phyloP scores from a whole-genome alignment of 1,140 invertebrate species.

The Potamilus streckersoni region DNA sequence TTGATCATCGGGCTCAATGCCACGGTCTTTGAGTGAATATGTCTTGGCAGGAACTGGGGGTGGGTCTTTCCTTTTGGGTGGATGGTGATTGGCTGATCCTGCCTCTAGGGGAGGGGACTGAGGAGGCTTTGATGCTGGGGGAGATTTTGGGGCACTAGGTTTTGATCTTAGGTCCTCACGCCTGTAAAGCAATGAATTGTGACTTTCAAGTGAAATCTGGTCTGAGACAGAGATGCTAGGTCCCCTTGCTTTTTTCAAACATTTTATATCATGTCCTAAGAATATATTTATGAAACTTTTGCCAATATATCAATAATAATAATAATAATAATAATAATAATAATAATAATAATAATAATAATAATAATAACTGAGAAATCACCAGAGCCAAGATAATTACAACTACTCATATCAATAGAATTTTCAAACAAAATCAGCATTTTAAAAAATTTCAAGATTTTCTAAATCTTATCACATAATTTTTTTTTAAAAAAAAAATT shows the following conservation, averaged over 20 bases:
- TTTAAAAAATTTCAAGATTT: too few species aligned
- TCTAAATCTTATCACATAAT: too few species aligned
- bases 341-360: constrained; percentile 3
- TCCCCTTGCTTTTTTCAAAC: not conserved
- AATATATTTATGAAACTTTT: too few species aligned
- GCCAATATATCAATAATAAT: not conserved
- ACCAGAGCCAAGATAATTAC: too few species aligned
- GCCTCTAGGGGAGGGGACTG: constrained; percentile 10
- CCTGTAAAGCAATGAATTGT: constrained; percentile 3
- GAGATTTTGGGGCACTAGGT: constrained; percentile 5
- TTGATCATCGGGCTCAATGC: constrained; percentile 52
- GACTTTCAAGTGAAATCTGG: too few species aligned
- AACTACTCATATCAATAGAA: too few species aligned
- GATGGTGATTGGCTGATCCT: constrained; percentile 4
- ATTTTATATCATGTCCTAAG: too few species aligned
- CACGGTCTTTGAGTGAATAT: constrained; percentile 53
- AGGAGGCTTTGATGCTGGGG: constrained; percentile 5
- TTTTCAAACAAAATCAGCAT: too few species aligned
- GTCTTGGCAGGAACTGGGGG: constrained; percentile 60
- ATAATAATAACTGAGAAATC: too few species aligned
- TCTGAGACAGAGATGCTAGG: not conserved
- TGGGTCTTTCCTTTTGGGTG: constrained; percentile 44
- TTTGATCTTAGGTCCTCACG: not conserved
- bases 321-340: constrained; percentile 12
- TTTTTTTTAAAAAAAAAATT: too few species aligned